These are phyloP conservation scores for Branchellion lobata DNA, from an alignment of 2,888 invertebrate genomes.

Conservation along the genomic window DNA sequence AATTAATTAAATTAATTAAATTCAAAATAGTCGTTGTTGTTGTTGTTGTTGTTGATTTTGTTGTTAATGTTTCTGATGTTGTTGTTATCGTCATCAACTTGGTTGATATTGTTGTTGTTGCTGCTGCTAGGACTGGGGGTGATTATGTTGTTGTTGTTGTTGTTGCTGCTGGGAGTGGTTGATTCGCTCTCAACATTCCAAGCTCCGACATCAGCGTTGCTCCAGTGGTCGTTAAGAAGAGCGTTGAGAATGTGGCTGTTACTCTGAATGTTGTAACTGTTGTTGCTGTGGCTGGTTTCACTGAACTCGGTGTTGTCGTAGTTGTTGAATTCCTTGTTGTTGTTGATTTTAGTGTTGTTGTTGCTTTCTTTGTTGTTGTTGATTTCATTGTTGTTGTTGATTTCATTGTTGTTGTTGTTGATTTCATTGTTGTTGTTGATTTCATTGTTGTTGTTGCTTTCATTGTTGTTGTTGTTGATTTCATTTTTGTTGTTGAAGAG, in stretches of 20 bases:
- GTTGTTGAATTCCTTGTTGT: background rate
- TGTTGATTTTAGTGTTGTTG: conserved; percentile 1
- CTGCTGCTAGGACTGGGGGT: background rate
- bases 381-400: background rate
- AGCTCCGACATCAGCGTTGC: background rate
- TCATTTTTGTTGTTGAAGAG: background rate
- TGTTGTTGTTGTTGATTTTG: conserved; percentile 15
- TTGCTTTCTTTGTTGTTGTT: background rate
- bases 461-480: background rate
- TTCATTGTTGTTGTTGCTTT: conserved; percentile 4
- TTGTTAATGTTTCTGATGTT: background rate
- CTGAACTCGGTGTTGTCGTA: too few species aligned
- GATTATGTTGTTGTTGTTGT: background rate
- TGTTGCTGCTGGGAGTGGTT: too few species aligned
- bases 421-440: background rate
- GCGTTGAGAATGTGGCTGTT: background rate
- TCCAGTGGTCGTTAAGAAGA: background rate
- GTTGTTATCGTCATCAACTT: too few species aligned
- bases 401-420: background rate
- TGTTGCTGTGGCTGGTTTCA: too few species aligned
- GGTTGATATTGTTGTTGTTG: background rate
- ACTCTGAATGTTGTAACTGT: background rate
- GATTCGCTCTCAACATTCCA: too few species aligned
- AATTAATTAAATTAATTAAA: too few species aligned
- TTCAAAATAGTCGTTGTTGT: too few species aligned